phyloP scores from a whole-genome alignment of 2,113 vertebrate genomes.

The Anhinga anhinga region DNA sequence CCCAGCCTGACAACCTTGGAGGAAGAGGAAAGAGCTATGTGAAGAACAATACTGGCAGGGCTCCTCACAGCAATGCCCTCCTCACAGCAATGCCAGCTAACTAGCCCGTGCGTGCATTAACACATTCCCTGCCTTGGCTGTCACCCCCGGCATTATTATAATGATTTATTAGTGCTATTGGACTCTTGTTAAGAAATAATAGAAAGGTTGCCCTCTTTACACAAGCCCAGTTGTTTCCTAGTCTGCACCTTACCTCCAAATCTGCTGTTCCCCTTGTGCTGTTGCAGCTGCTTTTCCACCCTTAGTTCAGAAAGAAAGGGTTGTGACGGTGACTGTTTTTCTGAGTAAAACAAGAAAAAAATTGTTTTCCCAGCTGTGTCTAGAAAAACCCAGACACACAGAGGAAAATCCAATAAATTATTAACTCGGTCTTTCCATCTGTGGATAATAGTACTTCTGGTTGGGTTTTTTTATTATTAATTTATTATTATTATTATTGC shows the following conservation, averaged over 20 bases:
- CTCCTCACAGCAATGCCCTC: background rate
- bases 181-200: background rate
- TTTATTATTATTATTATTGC: background rate
- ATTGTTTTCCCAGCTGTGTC: background rate
- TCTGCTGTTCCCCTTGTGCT: background rate
- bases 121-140: background rate
- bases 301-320: background rate
- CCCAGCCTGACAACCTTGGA: background rate
- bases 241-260: background rate
- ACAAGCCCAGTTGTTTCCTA: background rate
- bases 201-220: background rate
- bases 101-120: background rate
- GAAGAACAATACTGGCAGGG: background rate
- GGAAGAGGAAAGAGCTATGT: background rate
- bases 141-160: background rate
- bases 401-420: background rate
- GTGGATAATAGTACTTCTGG: background rate
- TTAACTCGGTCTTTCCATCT: constrained; percentile 28
- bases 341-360: background rate
- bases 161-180: background rate
- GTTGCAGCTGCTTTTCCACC: background rate
- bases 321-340: background rate
- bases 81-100: background rate
- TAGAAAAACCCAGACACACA: background rate
- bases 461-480: background rate